phyloP scores from a whole-genome alignment of 37 sponge, comb jelly and placozoan genomes.

The Spongilla lacustris region DNA sequence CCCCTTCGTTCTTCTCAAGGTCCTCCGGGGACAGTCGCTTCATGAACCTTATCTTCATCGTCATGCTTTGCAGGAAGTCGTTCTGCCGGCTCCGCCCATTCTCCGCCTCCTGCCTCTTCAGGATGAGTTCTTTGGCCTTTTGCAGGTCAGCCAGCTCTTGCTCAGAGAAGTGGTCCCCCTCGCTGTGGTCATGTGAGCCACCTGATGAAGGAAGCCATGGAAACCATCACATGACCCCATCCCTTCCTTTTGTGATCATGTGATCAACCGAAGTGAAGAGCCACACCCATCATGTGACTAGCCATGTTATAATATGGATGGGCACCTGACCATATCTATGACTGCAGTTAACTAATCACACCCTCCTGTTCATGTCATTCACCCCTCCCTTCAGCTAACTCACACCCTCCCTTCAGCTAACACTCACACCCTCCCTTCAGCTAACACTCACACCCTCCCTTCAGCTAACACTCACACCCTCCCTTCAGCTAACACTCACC shows the following conservation, averaged over 20 bases:
- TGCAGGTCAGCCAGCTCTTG: conserved; percentile 23
- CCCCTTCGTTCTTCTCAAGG: conserved; percentile 46
- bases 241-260: not conserved
- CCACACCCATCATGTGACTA: not conserved
- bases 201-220: not conserved
- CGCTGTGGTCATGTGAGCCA: not conserved
- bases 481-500: not conserved
- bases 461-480: too few species aligned
- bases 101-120: conserved; percentile 24
- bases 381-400: too few species aligned
- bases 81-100: conserved; percentile 22
- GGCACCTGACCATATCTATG: too few species aligned
- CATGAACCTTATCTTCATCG: conserved; percentile 75
- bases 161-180: conserved; percentile 9
- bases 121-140: conserved; percentile 32
- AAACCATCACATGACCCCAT: not conserved
- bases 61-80: conserved; percentile 69
- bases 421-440: conserved; percentile 1
- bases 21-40: conserved; percentile 49
- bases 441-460: not conserved
- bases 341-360: too few species aligned
- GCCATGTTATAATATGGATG: too few species aligned
- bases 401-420: not conserved
- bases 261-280: not conserved
- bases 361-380: too few species aligned